phyloP scores from a whole-genome alignment of 1,140 invertebrate genomes.

The Neodiprion lecontei region DNA sequence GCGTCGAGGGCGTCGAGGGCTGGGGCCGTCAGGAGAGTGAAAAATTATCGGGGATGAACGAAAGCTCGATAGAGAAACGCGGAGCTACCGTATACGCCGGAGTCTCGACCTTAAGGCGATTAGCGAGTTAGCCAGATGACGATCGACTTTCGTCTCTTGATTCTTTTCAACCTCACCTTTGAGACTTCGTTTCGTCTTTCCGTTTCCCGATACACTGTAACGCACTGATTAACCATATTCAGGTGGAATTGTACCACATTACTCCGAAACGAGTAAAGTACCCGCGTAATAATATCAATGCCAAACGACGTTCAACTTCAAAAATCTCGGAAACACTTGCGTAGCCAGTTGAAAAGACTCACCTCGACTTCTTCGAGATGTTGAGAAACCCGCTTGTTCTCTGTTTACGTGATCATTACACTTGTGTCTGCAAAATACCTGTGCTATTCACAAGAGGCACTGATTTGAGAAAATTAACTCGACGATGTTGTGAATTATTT shows the following conservation, averaged over 20 bases:
- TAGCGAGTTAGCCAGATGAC: neutral
- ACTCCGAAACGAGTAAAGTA: too few species aligned
- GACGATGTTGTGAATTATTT: neutral
- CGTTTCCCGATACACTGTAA: too few species aligned
- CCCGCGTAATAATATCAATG: too few species aligned
- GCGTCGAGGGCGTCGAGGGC: neutral
- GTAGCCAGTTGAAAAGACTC: too few species aligned
- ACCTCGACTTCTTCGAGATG: too few species aligned
- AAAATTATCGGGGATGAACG: neutral
- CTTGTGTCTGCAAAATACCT: neutral
- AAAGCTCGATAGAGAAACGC: neutral
- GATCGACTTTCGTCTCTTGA: neutral
- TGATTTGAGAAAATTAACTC: neutral
- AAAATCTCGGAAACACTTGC: too few species aligned
- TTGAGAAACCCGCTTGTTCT: neutral
- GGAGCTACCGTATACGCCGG: neutral
- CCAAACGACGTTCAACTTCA: too few species aligned
- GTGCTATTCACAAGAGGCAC: neutral
- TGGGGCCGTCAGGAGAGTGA: neutral
- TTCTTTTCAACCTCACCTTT: neutral
- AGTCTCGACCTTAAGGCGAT: neutral
- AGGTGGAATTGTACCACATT: too few species aligned
- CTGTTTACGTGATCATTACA: neutral
- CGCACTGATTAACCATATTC: too few species aligned
- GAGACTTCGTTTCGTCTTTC: too few species aligned